Base-by-base conservation (phyloP, 2,113 vertebrate genomes). In the Thalassarche chlororhynchos region DNA sequence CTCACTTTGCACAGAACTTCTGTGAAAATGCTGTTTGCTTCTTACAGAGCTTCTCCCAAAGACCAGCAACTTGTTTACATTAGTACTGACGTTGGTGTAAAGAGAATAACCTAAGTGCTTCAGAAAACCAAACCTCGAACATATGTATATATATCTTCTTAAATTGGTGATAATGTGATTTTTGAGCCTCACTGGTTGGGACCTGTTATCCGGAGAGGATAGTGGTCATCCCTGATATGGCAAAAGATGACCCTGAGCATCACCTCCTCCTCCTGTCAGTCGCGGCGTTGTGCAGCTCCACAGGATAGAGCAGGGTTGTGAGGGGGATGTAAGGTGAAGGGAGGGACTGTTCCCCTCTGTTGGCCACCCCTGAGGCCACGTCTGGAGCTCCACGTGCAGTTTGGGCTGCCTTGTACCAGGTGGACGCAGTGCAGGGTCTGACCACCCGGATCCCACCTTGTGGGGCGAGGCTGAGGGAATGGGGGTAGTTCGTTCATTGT, bases 381-480 rank as follows among this genome's bases (percentile, higher is more conserved):
- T 24, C 40, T 47, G 57, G 79, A 79, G 24, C 18, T 57, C 28
- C 42, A 11, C 1, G 0, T 40, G 58, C 32, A 58, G 36, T 12
- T 20, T 15, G 23, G 32, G 17, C 34, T 90, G 26, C 65, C 36
- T 9, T 47, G 20, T 10, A 17, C 29, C 36, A 38, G 46, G 24
- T 12, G 24, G 14, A 66, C 4, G 1, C 0, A 2, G 8, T 15
- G 6, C 38, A 36, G 40, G n/a, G 14, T 52, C 40, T 60, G 61
- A 62, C 9, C 24, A 42, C 5, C 8, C 0, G 0, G 23, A 69
- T 58, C 36, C n/a, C 32, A 24, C 40, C 44, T 4, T 5, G 9
- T 2, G 3, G 46, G 20, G 36, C 1, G 19, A 84, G 51, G 28
- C 31, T 78, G 57, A 60, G 14, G 47, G 26, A 58, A 32, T 2